Conservation (phyloP, 2,797 vertebrate genomes). For the Strix occidentalis region DNA sequence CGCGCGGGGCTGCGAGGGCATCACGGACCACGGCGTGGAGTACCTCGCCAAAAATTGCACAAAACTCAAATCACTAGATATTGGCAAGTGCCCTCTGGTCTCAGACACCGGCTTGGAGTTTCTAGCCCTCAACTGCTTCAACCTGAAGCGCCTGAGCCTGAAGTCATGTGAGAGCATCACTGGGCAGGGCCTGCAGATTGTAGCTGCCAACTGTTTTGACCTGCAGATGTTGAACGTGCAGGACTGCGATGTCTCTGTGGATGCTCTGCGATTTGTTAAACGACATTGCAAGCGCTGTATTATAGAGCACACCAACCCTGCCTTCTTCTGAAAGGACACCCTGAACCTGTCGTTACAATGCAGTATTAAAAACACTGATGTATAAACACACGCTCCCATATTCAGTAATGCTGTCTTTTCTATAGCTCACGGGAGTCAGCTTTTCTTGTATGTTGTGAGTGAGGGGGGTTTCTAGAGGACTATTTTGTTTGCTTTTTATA, state of each 20-base stretch:
- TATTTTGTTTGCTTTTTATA: conserved; percentile 15
- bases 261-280: conserved; percentile 91
- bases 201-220: conserved; percentile 96
- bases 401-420: conserved; percentile 40
- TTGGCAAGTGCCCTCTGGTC: conserved; percentile 96
- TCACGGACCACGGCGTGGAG: conserved; percentile 95
- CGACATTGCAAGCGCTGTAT: conserved; percentile 95
- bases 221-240: conserved; percentile 97
- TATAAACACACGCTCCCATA: conserved; percentile 39
- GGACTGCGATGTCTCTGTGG: conserved; percentile 95
- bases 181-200: conserved; percentile 90
- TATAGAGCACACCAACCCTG: conserved; percentile 98
- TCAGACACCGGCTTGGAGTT: conserved; percentile 94
- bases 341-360: not conserved
- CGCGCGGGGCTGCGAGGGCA: conserved; percentile 92
- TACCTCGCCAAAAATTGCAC: conserved; percentile 95
- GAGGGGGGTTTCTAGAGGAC: conserved; percentile 25
- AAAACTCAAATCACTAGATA: conserved; percentile 93
- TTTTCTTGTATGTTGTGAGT: conserved; percentile 23
- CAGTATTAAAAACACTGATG: conserved; percentile 58
- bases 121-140: conserved; percentile 93
- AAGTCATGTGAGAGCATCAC: conserved; percentile 95
- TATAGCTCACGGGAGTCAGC: conserved; percentile 39
- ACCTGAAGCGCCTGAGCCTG: conserved; percentile 92
- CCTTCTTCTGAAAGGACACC: conserved; percentile 88